Percentiles rank a stretch among this genome's conserved stretches.
phyloP scores from a whole-genome alignment of 2,113 vertebrate genomes.

The Hippoglossus stenolepis region DNA sequence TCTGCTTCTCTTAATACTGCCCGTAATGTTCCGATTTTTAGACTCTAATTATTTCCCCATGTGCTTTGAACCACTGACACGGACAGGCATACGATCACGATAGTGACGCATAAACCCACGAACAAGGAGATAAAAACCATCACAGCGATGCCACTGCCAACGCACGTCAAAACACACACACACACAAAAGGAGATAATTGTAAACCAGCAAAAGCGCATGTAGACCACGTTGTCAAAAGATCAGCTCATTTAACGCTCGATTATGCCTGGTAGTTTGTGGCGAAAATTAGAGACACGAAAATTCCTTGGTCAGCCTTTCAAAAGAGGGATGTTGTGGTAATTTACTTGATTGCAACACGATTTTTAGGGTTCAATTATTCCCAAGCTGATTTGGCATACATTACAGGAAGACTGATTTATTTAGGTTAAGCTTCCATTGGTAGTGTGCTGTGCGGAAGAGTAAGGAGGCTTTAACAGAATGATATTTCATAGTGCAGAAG shows the following conservation, averaged over 20 bases:
- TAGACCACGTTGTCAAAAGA: slow-evolving; percentile 38
- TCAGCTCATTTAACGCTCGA: slow-evolving; percentile 49
- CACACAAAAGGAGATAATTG: slow-evolving; percentile 19
- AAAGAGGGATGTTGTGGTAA: slow-evolving; percentile 49
- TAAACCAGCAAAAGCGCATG: slow-evolving; percentile 36
- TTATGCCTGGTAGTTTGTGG: slow-evolving; percentile 47
- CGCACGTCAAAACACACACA: slow-evolving; percentile 21
- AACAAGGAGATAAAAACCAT: slow-evolving; percentile 29
- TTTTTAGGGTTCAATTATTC: slow-evolving; percentile 71
- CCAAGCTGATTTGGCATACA: slow-evolving; percentile 69
- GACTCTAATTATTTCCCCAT: slow-evolving; percentile 71
- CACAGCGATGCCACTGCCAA: slow-evolving; percentile 12
- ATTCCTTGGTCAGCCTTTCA: slow-evolving; percentile 72
- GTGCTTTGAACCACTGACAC: slow-evolving; percentile 64
- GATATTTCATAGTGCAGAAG: slow-evolving; percentile 69
- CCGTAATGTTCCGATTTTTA: slow-evolving; percentile 35
- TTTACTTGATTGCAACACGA: slow-evolving; percentile 71
- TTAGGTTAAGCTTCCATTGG: slow-evolving; percentile 80
- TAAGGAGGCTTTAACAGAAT: slow-evolving; percentile 68
- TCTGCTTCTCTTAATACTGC: slow-evolving; percentile 28
- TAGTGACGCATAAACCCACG: slow-evolving; percentile 41
- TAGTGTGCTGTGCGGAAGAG: slow-evolving; percentile 41
- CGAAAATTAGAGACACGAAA: slow-evolving; percentile 56
- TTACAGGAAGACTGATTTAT: slow-evolving; percentile 80
- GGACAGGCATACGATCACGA: slow-evolving; percentile 32